A percentile compares a stretch with the other conserved stretches of the same genome.
Evolutionary conservation across 2,797 vertebrate genomes (phyloP).

Genomic region (Sebastes kiyomatsui): DNA sequence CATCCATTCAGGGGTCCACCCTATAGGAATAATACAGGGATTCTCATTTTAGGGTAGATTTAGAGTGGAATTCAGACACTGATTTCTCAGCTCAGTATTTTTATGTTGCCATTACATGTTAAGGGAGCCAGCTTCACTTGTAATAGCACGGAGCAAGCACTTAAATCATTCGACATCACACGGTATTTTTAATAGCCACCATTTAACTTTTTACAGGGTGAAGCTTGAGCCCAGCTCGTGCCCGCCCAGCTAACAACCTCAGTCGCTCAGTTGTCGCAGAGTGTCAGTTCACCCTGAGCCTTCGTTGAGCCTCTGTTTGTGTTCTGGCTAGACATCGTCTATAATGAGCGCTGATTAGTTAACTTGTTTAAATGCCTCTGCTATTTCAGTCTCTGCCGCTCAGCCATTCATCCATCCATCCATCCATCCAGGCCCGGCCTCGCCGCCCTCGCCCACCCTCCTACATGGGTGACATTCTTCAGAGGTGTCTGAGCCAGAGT

Average conservation of each 20-base stretch:
- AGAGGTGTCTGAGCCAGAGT: constrained; percentile 64
- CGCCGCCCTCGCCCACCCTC: constrained; percentile 35
- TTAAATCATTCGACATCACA: constrained; percentile 24
- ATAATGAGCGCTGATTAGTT: constrained; percentile 84
- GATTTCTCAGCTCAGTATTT: not conserved
- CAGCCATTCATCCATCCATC: constrained; percentile 38
- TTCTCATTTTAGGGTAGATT: not conserved
- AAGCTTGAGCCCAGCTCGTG: constrained; percentile 23
- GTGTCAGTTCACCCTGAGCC: constrained; percentile 71
- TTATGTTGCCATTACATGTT: constrained; percentile 3
- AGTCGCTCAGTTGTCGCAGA: constrained; percentile 61
- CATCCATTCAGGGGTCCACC: not conserved
- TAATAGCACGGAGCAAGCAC: not conserved
- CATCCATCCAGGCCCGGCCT: constrained; percentile 30
- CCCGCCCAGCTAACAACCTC: constrained; percentile 32
- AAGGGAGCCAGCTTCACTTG: not conserved
- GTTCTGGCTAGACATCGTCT: constrained; percentile 84
- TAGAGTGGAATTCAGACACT: not conserved
- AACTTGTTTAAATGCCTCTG: constrained; percentile 78
- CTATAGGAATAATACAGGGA: not conserved
- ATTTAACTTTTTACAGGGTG: constrained; percentile 28
- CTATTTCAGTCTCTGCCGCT: constrained; percentile 72
- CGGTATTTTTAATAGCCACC: constrained; percentile 34
- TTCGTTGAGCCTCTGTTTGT: constrained; percentile 78
- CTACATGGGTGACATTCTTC: constrained; percentile 67